A percentile compares a stretch with the other conserved stretches of the same genome.
phyloP scores from a whole-genome alignment of 2,797 vertebrate species.

The Scolopax rusticola region DNA sequence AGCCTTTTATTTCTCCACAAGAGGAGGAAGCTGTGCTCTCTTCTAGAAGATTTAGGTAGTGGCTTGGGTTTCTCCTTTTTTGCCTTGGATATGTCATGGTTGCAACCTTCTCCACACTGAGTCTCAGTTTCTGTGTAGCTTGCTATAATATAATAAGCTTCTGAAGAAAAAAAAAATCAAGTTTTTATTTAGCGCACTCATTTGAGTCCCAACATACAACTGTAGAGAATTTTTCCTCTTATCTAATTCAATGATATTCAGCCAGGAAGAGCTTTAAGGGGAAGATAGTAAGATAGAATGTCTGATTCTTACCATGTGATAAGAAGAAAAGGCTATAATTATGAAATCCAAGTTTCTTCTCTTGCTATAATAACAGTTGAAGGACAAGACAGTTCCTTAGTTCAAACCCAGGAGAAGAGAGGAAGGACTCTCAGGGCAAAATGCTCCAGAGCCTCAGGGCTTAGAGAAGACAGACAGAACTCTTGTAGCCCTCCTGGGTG shows the following conservation, averaged over 20 bases:
- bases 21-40: not conserved
- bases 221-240: not conserved
- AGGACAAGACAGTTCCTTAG: not conserved
- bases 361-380: not conserved
- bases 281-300: not conserved
- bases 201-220: not conserved
- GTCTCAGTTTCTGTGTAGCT: not conserved
- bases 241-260: not conserved
- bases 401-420: not conserved
- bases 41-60: not conserved
- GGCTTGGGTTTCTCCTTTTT: not conserved
- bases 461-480: not conserved
- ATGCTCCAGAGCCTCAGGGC: not conserved
- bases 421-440: not conserved
- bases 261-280: constrained; percentile 14
- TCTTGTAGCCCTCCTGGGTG: not conserved
- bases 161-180: not conserved
- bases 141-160: not conserved
- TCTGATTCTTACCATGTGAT: not conserved
- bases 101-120: not conserved
- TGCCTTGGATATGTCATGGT: not conserved
- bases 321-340: constrained; percentile 26
- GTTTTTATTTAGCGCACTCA: not conserved
- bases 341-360: not conserved
- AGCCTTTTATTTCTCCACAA: not conserved